These are phyloP conservation scores for Drosophila setifemur DNA, from an alignment of 1,140 invertebrate genomes.

Conservation along the genomic window DNA sequence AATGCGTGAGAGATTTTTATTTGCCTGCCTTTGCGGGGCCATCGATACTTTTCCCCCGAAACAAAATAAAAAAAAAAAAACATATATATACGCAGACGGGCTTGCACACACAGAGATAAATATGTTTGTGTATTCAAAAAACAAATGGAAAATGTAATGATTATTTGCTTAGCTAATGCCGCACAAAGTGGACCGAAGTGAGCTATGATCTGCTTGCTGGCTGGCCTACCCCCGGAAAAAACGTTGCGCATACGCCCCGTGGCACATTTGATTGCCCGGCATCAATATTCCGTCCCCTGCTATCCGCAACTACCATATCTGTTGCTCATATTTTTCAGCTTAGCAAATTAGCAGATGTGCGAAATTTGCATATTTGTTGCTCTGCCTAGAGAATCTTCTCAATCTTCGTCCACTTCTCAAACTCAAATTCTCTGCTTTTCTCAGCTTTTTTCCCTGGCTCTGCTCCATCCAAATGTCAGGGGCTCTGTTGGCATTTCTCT, in stretches of 20 bases:
- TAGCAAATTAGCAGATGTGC: slow-evolving; percentile 75
- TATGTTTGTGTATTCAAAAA: slow-evolving; percentile 45
- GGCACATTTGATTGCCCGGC: slow-evolving; percentile 73
- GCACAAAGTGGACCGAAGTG: slow-evolving; percentile 70
- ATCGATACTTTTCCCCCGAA: slow-evolving; percentile 60
- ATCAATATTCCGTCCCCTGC: slow-evolving; percentile 60
- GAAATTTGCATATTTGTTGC: slow-evolving; percentile 72
- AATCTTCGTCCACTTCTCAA: not conserved
- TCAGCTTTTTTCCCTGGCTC: not conserved
- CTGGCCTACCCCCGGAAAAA: not conserved
- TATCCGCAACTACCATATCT: slow-evolving; percentile 9
- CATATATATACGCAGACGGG: too few relatives aligned
- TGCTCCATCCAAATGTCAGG: not conserved
- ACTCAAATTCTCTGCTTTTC: too few relatives aligned
- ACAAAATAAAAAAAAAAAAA: slow-evolving; percentile 10
- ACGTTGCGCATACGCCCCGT: slow-evolving; percentile 68
- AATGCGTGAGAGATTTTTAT: slow-evolving; percentile 81
- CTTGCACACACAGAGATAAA: slow-evolving; percentile 8
- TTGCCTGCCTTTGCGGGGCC: slow-evolving; percentile 55
- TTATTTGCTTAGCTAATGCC: slow-evolving; percentile 80
- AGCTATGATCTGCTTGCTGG: slow-evolving; percentile 18
- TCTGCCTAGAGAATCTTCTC: slow-evolving; percentile 2
- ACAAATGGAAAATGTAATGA: slow-evolving; percentile 80
- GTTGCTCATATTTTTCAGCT: slow-evolving; percentile 66
- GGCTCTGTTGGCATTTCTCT: slow-evolving; percentile 34